Evolutionary conservation across 2,888 invertebrate genomes (phyloP), one percentile per base, ranked within the genome.

Genomic region (Rhagophthalmus giganteus): DNA sequence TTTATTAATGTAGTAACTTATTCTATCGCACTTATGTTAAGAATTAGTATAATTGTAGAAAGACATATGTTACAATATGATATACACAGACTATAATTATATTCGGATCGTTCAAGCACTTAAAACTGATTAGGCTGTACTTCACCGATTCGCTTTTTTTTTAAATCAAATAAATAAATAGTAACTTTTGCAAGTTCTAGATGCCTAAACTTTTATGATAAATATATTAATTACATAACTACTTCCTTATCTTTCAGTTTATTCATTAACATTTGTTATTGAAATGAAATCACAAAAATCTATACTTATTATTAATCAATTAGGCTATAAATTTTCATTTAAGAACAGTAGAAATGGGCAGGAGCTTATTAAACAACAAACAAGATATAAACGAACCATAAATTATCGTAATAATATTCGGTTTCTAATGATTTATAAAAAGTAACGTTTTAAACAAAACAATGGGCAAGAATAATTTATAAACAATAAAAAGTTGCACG

Each of bases 1-100:
- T 60, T 60, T 63, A 5, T 62, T 60, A 57, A 58, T 57, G 60
- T 58, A 65, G 62, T 66, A 68, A 48, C 61, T 64, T 64, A 62
- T 63, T 62, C 66, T 69, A 68, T 55, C 49, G 55, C 39, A 42
- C 54, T 41, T 50, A 54, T 16, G 16, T 57, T 59, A 61, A 63
- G 39, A 66, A 67, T 66, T 65, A 65, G 59, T 66, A 46, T 51
- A 40, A 55, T 40, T 37, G 50, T 54, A 52, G 48, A 62, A 62
- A 58, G 64, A 62, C 59, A 61, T 63, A 62, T 62, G 55, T 58
- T 63, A 58, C 42, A 53, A 47, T 57, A 59, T 62, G 59, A 60
- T 62, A 64, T 64, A 64, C 61, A 63, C 49, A 33, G 40, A 44
- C 37, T 40, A 50, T 35, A 50, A 37, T 30, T 42, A 38, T 44